Evolutionary conservation across 2,797 vertebrate genomes (phyloP), one percentile per base, ranked within the genome.

Genomic region (Characodon lateralis): DNA sequence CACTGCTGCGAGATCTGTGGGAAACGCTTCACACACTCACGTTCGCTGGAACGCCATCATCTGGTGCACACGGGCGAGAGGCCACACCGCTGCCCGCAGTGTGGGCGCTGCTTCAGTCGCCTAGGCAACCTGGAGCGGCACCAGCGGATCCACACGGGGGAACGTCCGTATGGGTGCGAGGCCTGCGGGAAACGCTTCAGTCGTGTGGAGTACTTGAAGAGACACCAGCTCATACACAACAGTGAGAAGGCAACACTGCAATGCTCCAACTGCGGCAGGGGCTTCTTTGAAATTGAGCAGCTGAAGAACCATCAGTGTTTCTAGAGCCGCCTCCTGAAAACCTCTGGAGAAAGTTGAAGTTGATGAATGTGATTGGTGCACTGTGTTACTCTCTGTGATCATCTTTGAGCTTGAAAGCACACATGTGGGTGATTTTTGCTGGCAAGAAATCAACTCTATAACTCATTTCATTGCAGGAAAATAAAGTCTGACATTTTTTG

Each of bases 81-180:
- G 61, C 98, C 98, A 0, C 98, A 98, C 70, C 95, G 96, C 46
- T 99, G 98, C 91, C 96, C 96, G 0, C 97, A 98, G 89, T 99
- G 98, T 1, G 97, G 97, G 59, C 98, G 98, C 55, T 98, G 97
- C 91, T 99, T 98, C 2, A 98, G 98, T 68, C 98, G 98, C 71
- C 96, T 98, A 6, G 97, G 97, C 81, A 99, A 99, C 93, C 92
- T 99, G 91, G 98, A 98, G 1, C 95, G 97, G n/a, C 97, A 98
- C 91, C 96, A 97, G 93, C 96, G 97, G 84, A 99, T 98, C 20
- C 98, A 99, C 94, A 96, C 96, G 0, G 96, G 96, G 0, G 96
- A 96, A 93, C 96, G 98, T 82, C 98, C 98, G 0, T 99, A 99
- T 82, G 97, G 96, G 63, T 99, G 98, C 59, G 94, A 96, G 0